Conservation (phyloP, 2,888 invertebrate genomes). For the Drosophila vallismaia region DNA sequence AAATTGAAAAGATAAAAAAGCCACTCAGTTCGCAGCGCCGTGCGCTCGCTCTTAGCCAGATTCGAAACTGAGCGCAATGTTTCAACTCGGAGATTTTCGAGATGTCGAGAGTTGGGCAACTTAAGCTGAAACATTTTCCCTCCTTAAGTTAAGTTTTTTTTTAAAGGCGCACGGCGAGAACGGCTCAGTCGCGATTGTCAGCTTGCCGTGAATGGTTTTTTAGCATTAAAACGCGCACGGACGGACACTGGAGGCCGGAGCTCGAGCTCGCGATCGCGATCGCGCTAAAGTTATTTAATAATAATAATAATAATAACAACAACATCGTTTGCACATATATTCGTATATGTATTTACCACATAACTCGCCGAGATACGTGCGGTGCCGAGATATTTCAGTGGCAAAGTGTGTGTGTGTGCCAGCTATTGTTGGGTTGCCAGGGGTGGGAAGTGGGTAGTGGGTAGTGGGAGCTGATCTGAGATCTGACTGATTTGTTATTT, state of each 20-base stretch:
- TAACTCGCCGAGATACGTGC: slow-evolving; percentile 46
- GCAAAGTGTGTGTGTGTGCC: slow-evolving; percentile 23
- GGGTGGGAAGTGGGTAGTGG: slow-evolving; percentile 35
- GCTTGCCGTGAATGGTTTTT: slow-evolving; percentile 82
- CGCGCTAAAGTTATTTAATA: slow-evolving; percentile 45
- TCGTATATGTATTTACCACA: slow-evolving; percentile 46
- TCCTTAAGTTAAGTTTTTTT: slow-evolving; percentile 71
- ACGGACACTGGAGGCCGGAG: slow-evolving; percentile 12
- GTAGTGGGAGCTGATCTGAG: no score
- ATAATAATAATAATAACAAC: slow-evolving; percentile 49
- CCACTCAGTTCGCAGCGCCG: slow-evolving; percentile 42
- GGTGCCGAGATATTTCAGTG: slow-evolving; percentile 13
- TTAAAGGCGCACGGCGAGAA: slow-evolving; percentile 80
- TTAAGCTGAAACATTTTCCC: slow-evolving; percentile 70
- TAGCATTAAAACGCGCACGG: slow-evolving; percentile 58
- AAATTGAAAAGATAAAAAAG: slow-evolving; percentile 36
- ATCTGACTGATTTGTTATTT: slow-evolving; percentile 54
- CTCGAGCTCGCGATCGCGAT: slow-evolving; percentile 23
- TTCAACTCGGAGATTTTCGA: slow-evolving; percentile 54
- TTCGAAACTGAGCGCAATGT: slow-evolving; percentile 55
- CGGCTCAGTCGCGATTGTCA: slow-evolving; percentile 82
- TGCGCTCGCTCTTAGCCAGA: slow-evolving; percentile 55
- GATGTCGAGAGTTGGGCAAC: slow-evolving; percentile 45
- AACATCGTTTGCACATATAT: slow-evolving; percentile 57
- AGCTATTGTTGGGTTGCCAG: slow-evolving; percentile 43